phyloP scores from a whole-genome alignment of 1,140 invertebrate genomes.

The Tetramorium simillimum region DNA sequence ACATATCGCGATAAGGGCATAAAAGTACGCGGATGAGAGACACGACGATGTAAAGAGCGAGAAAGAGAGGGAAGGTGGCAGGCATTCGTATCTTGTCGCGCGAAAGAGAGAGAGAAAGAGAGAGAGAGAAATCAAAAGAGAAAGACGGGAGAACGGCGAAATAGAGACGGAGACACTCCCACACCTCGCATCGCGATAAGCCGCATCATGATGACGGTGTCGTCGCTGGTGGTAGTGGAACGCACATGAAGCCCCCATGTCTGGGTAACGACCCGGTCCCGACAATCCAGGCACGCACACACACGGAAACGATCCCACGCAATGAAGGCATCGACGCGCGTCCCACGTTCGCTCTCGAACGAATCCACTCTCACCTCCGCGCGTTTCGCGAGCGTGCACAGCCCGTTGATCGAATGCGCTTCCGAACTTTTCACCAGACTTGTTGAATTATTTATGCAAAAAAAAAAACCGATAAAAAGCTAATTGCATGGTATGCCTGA shows the following conservation, averaged over 20 bases:
- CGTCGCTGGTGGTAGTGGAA: constrained; percentile 69
- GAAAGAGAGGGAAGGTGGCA: constrained; percentile 3
- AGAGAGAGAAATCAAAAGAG: constrained; percentile 51
- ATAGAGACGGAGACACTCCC: constrained; percentile 65
- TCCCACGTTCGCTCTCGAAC: constrained; percentile 80
- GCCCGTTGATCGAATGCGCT: constrained; percentile 30
- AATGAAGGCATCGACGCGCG: constrained; percentile 72
- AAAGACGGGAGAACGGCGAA: constrained; percentile 37
- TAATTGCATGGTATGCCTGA: neutral
- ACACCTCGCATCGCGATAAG: constrained; percentile 72
- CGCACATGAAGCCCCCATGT: constrained; percentile 72
- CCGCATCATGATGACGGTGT: constrained; percentile 65
- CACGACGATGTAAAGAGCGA: neutral
- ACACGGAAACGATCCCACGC: constrained; percentile 79
- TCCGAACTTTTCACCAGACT: constrained; percentile 21
- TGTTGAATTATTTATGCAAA: neutral
- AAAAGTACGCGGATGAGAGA: constrained; percentile 44
- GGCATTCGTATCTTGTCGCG: constrained; percentile 12
- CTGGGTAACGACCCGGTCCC: constrained; percentile 78
- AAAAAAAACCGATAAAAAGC: neutral
- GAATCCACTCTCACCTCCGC: constrained; percentile 68
- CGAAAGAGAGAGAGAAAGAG: constrained; percentile 31
- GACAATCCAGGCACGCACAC: constrained; percentile 62
- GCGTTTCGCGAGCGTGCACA: constrained; percentile 62
- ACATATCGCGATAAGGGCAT: constrained; percentile 10